Base-by-base conservation (phyloP, 2,113 vertebrate species). In the Alces alces region DNA sequence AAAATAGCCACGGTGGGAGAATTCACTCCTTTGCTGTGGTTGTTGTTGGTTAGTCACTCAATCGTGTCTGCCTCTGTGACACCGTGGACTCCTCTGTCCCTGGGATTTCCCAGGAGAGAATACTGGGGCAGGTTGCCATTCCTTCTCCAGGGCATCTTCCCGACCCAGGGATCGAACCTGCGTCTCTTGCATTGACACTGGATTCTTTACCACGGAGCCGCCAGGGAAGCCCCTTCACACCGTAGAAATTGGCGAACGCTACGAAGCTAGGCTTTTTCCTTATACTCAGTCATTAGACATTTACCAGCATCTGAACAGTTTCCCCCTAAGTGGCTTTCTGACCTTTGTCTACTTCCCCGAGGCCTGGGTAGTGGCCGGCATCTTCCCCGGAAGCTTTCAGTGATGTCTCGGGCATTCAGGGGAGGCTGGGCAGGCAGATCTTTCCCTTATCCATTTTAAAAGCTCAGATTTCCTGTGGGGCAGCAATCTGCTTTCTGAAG, bases 231-330 rank as follows among this genome's bases (percentile, higher is more conserved):
- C 70, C 70, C 21, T 50, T 47, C 19, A 70, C 79, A 61, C 70
- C 8, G 1, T 0, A 0, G 87, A 50, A 8, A 15, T 0, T 5
- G 52, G 45, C 57, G 45, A 13, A 25, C 0, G 0, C 30, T 0
- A 7, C 6, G 0, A 1, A 11, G 2, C 21, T 3, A 16, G 43
- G 36, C 33, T 23, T 19, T 61, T 17, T 2, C 39, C 52, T 17
- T 9, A 7, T 4, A 21, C 10, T n/a, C 25, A 0, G 47, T 6
- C 45, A 3, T 7, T 14, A 28, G 12, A 4, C 70, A 3, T 2
- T 23, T 2, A 11, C 33, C 58, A 23, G 36, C 16, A 6, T 23
- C 33, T 43, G 33, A 2, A 91, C 1, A 5, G 19, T 1, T 19
- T 16, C 10, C 2, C 54, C 55, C 57, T 25, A 1, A 1, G 54